Evolutionary conservation across 53 echinoderm and acorn worm genomes (phyloP), one percentile per base, ranked within the genome.

Genomic region (Luidia sarsii): DNA sequence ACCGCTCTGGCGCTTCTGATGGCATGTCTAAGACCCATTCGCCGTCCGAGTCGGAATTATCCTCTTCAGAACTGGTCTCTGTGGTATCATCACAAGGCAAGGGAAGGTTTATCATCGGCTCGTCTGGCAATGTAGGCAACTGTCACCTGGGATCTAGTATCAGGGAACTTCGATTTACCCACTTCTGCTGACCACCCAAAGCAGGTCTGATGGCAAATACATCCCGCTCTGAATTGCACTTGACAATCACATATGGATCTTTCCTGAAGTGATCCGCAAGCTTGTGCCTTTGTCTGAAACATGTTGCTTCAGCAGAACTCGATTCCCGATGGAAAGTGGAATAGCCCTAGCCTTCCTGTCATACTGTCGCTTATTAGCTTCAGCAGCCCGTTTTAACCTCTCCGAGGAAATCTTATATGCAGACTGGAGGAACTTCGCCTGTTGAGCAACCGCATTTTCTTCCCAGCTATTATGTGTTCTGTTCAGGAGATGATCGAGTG

Each of bases 401-500:
- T 36, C 4, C 37, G 11, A 27, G 0, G 25, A 23, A 4, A 67
- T 1, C 3, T 39, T 3, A 23, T 37, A 24, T 0, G 48, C 48
- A 13, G 25, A 30, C 16, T 25, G 38, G 13, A 67, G 24, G 0
- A 67, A 23, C 2, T 15, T 67, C 1, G 73, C 64, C 37, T 84
- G 84, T 16, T 2, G 4, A 16, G 33, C 30, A 0, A 84, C 25
- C 13, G 8, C 32, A 24, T 84, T 37, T 5, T 84, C 70, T 33
- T 48, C 60, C 84, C 73, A 84, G 38, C 45, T 31, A 11, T 24
- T 3, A 0, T 23, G 2, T 43, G 31, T 27, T 10, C 51, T 21
- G 57, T 48, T 67, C 3, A 67, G 67, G 20, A 67, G 16, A 8
- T 67, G 67, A 25, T 67, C 67, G 10, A 45, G 9, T 10, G 67